Conservation (phyloP, 2,113 vertebrate genomes). For the pig (Sus scrofa) region DNA sequence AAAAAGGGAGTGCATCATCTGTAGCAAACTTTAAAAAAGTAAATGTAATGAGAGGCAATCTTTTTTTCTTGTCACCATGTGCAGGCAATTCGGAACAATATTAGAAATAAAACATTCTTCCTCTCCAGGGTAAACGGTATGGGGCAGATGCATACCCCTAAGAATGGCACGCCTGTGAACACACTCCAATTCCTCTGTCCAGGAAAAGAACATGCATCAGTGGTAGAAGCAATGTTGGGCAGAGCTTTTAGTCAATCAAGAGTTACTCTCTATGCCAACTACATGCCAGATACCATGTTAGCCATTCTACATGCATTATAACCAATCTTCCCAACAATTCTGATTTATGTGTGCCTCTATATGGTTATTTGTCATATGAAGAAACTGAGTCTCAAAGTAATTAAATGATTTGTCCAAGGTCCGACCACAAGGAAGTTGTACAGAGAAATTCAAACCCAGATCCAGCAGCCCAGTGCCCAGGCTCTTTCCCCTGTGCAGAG, state of each 20-base stretch:
- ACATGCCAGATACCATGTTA: neutral
- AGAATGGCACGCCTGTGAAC: neutral
- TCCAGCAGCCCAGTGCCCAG: neutral
- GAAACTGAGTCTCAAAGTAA: neutral
- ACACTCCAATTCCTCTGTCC: neutral
- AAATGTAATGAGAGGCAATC: neutral
- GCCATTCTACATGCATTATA: neutral
- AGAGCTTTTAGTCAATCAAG: neutral
- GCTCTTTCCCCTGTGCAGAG: neutral
- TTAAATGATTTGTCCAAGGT: neutral
- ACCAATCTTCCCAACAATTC: neutral
- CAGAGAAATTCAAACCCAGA: neutral
- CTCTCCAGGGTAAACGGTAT: neutral
- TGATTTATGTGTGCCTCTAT: neutral
- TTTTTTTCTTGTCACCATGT: neutral
- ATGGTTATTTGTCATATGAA: neutral
- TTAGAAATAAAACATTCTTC: neutral
- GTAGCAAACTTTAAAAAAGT: neutral
- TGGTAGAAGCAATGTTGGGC: neutral
- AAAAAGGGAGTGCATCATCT: neutral
- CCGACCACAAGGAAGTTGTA: neutral
- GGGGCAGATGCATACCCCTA: neutral
- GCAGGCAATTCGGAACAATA: slow-evolving; percentile 4
- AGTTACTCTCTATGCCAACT: neutral
- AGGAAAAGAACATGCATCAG: neutral